A percentile compares a stretch with the other conserved stretches of the same genome.
Conservation (phyloP, 2,888 invertebrate genomes). For the Oscheius sp. region DNA sequence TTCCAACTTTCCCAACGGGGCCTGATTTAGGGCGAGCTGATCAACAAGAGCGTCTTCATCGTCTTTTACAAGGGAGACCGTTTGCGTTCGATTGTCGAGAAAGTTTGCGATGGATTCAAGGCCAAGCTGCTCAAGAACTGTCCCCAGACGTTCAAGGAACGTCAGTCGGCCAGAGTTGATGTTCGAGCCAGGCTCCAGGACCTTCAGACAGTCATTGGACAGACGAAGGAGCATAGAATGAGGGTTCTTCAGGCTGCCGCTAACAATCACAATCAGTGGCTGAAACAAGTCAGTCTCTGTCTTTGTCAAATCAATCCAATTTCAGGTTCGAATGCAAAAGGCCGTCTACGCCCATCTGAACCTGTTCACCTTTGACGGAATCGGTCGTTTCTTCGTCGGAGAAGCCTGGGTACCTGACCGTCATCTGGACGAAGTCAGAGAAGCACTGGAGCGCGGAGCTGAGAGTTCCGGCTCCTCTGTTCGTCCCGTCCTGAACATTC, state of each 20-base stretch:
- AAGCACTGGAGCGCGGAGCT: slow-evolving; percentile 90
- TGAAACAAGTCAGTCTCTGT: slow-evolving; percentile 79
- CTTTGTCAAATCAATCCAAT: not conserved
- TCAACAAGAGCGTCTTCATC: slow-evolving; percentile 92
- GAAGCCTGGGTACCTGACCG: slow-evolving; percentile 95
- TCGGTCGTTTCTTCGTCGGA: slow-evolving; percentile 97
- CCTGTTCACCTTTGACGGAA: slow-evolving; percentile 98
- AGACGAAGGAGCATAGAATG: slow-evolving; percentile 69
- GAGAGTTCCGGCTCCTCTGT: slow-evolving; percentile 85
- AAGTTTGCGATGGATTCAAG: slow-evolving; percentile 76
- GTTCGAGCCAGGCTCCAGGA: slow-evolving; percentile 78
- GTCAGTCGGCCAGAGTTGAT: slow-evolving; percentile 56
- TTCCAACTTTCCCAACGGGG: not conserved
- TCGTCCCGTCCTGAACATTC: slow-evolving; percentile 93
- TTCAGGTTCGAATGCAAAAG: slow-evolving; percentile 90
- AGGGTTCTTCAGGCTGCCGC: slow-evolving; percentile 88
- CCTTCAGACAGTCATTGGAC: slow-evolving; percentile 81
- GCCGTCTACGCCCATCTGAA: slow-evolving; percentile 98
- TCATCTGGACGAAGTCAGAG: slow-evolving; percentile 90
- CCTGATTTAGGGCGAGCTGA: slow-evolving; percentile 86
- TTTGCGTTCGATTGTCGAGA: slow-evolving; percentile 92
- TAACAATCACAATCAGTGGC: slow-evolving; percentile 97
- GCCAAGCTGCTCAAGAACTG: slow-evolving; percentile 97
- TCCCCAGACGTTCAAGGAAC: slow-evolving; percentile 88
- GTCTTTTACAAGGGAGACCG: slow-evolving; percentile 89